Evolutionary conservation across 2,888 invertebrate species (phyloP), one percentile per base, ranked within the genome.

Genomic region (Latheticus oryzae): DNA sequence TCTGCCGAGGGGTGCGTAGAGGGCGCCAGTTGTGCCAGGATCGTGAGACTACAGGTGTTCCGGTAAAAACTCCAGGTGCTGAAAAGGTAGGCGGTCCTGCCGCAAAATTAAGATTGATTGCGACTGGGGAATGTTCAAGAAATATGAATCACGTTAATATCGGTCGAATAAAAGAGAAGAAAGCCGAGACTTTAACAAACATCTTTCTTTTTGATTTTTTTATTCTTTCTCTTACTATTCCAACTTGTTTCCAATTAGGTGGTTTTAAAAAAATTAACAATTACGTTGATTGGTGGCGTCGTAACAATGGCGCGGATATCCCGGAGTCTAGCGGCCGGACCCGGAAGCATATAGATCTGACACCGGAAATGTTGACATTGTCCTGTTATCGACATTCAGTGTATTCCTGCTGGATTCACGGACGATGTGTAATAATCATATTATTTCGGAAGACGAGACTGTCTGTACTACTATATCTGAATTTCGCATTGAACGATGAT

Each of bases 291-390:
- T 54, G 59, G 60, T 54, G 60, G 55, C 40, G 62, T 48, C 57
- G 58, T 58, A 65, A 67, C 69, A 69, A 66, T 66, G 67, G 67
- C 65, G 63, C 65, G 65, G 66, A 68, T 67, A 66, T 69, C 64
- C 68, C 69, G 69, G 66, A 69, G 38, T 65, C 60, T 60, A 61
- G 62, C 66, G 65, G 64, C 62, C 68, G 69, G 69, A 68, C 65
- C 65, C 68, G 72, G 72, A 73, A 70, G 67, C 71, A 69, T 68
- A n/a, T n/a, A 72, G 67, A 73, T 74, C 71, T 70, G 72, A 71
- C 70, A 69, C 68, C 70, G 73, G 74, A 74, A 72, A 68, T 66
- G 72, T 68, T 67, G 73, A 71, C 73, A 73, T 71, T 73, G 72
- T 72, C 69, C 73, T 69, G 73, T 68, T 74, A 73, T 73, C 73